Conservation (phyloP, 2,113 vertebrate species). For the Callipepla californica region DNA sequence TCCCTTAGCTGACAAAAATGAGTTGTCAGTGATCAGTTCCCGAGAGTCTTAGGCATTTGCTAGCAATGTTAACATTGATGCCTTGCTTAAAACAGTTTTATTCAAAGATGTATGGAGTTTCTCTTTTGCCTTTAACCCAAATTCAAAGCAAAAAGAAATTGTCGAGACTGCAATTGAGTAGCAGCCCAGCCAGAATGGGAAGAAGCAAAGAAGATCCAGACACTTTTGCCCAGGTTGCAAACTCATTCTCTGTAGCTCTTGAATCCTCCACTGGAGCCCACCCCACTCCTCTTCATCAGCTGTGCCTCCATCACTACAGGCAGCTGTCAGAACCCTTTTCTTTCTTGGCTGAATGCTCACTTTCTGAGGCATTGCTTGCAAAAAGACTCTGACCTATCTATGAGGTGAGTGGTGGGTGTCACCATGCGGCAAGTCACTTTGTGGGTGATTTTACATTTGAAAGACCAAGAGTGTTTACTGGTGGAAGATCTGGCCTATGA, state of each 20-base stretch:
- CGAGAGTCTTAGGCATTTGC: neutral
- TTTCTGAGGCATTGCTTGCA: too few relatives aligned
- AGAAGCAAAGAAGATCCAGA: neutral
- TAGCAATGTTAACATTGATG: neutral
- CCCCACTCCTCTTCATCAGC: rapidly evolving
- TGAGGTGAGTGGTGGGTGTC: too few relatives aligned
- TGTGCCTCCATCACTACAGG: neutral
- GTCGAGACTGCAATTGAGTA: neutral
- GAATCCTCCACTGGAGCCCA: neutral
- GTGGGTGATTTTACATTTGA: too few relatives aligned
- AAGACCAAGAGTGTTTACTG: too few relatives aligned
- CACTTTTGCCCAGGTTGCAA: rapidly evolving
- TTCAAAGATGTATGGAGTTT: neutral
- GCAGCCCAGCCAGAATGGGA: neutral
- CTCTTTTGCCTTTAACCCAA: neutral
- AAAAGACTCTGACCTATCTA: too few relatives aligned
- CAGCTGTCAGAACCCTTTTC: neutral
- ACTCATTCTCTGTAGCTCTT: neutral
- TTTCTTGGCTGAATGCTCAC: too few relatives aligned
- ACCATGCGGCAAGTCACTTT: too few relatives aligned
- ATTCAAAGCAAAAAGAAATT: neutral
- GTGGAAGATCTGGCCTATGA: too few relatives aligned
- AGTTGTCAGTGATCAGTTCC: neutral
- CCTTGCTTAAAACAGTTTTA: neutral
- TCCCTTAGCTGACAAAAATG: neutral